phyloP scores from a whole-genome alignment of 2,113 vertebrate species.

The Junco hyemalis region DNA sequence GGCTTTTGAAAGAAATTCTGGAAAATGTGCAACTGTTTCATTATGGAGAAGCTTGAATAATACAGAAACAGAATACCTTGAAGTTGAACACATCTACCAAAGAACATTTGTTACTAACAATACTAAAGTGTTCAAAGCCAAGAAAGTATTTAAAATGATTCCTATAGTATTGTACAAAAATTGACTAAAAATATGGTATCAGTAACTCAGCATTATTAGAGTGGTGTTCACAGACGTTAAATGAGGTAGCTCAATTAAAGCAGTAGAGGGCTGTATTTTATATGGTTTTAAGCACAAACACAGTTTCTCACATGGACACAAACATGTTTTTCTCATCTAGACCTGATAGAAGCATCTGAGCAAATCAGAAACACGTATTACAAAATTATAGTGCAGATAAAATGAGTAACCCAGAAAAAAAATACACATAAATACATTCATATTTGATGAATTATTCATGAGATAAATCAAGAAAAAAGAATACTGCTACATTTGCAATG shows the following conservation, averaged over 20 bases:
- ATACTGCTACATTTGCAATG: neutral
- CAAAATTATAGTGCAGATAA: neutral
- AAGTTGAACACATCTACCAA: neutral
- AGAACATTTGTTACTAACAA: neutral
- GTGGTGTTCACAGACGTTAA: neutral
- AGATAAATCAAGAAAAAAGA: neutral
- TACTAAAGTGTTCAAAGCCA: neutral
- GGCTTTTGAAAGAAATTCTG: neutral
- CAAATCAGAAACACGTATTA: neutral
- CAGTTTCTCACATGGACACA: neutral
- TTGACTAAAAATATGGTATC: neutral
- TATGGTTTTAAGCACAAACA: neutral
- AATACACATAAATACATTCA: neutral
- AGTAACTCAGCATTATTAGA: neutral
- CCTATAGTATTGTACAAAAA: neutral
- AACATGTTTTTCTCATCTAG: neutral
- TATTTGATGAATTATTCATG: neutral
- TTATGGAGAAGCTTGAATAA: neutral
- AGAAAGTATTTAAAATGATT: neutral
- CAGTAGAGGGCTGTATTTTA: neutral
- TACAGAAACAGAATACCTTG: neutral
- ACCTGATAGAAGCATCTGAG: neutral
- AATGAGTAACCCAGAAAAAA: neutral
- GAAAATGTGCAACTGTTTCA: neutral
- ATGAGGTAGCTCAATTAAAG: neutral